These are phyloP conservation scores for Haliclona indistincta DNA, from an alignment of 37 sponge, comb jelly and placozoan genomes.

Conservation along the genomic window DNA sequence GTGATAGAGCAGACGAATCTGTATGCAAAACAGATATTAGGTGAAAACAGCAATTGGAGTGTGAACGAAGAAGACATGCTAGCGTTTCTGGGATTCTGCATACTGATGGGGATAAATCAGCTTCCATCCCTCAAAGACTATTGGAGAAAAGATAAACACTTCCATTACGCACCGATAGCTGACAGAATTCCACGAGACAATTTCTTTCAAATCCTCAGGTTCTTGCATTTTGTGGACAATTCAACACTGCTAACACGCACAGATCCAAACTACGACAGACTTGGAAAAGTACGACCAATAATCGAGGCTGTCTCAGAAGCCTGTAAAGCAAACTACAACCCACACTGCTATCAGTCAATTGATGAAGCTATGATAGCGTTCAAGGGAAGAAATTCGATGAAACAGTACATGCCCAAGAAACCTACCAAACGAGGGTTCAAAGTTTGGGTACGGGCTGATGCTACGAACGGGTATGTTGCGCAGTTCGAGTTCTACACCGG, in stretches of 20 bases:
- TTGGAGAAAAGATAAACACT: background rate
- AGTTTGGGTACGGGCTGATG: too few relatives aligned
- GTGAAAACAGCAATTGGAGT: too few relatives aligned
- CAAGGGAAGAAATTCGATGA: too few relatives aligned
- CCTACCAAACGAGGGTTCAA: too few relatives aligned
- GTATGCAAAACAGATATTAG: background rate
- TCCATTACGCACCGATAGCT: conserved; percentile 12
- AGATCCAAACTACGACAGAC: background rate
- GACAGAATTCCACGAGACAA: background rate
- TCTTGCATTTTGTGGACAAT: conserved; percentile 9
- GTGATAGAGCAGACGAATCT: background rate
- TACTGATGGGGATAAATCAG: background rate
- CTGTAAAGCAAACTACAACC: background rate
- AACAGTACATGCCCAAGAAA: too few relatives aligned
- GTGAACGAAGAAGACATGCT: background rate
- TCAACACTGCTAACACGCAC: background rate
- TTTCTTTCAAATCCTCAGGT: background rate
- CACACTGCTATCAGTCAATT: background rate
- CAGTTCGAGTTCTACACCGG: too few relatives aligned
- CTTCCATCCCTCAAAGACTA: background rate
- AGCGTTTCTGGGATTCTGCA: background rate
- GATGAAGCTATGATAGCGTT: conserved; percentile 25
- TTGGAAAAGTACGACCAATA: conserved; percentile 8
- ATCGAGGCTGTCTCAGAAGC: background rate
- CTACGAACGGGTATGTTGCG: too few relatives aligned